phyloP scores from a whole-genome alignment of 2,888 invertebrate species.

The Drosophila anomalata region DNA sequence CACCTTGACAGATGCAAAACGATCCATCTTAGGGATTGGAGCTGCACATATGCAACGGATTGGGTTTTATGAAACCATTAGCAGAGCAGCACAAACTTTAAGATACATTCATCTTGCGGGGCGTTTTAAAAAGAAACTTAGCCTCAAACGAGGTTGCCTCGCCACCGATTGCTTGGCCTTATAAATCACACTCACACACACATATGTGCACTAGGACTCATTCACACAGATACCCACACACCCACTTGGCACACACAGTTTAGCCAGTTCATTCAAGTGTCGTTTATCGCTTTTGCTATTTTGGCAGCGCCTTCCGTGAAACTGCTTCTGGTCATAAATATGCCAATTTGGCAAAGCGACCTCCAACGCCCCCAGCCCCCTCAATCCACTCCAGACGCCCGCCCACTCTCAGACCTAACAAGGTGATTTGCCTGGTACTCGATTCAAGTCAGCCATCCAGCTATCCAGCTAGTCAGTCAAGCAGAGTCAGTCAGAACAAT shows the following conservation, averaged over 20 bases:
- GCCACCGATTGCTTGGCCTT: conserved; percentile 20
- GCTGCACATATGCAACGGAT: conserved; percentile 33
- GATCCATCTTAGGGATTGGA: conserved; percentile 41
- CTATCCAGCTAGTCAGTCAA: conserved; percentile 37
- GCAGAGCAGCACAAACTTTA: conserved; percentile 46
- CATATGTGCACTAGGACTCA: not conserved
- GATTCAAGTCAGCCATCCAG: conserved; percentile 29
- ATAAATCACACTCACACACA: conserved; percentile 44
- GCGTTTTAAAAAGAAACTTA: conserved; percentile 36
- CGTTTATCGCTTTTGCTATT: conserved; percentile 73
- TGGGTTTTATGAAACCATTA: conserved; percentile 45
- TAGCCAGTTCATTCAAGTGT: conserved; percentile 73
- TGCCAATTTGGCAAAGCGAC: conserved; percentile 66
- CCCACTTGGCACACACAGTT: conserved; percentile 30
- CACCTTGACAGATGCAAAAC: conserved; percentile 47
- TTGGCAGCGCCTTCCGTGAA: conserved; percentile 66
- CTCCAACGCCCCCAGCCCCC: not conserved
- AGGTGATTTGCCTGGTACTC: conserved; percentile 27
- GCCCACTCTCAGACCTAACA: conserved; percentile 3
- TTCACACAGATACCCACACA: conserved; percentile 5
- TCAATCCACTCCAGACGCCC: not conserved
- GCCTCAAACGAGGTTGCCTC: conserved; percentile 16
- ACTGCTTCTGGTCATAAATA: conserved; percentile 71
- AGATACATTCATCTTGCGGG: conserved; percentile 47
- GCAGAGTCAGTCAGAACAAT: conserved; percentile 66